These are phyloP conservation scores for Centroberyx gerrardi DNA, from an alignment of 2,797 vertebrate genomes.

Conservation along the genomic window DNA sequence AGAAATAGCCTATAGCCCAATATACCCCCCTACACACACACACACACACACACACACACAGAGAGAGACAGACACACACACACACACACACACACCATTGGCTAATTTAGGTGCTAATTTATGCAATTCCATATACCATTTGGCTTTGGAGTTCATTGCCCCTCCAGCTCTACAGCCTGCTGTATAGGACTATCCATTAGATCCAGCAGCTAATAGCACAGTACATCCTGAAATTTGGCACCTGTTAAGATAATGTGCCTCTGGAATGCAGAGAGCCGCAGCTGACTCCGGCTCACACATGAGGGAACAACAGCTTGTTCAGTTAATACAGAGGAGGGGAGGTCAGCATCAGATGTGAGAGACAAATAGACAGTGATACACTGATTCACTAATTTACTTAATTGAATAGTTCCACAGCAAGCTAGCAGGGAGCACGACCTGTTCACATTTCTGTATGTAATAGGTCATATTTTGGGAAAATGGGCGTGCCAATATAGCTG, in stretches of 20 bases:
- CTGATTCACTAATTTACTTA: conserved; percentile 14
- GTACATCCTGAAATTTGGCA: conserved; percentile 2
- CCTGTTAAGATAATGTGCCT: background rate
- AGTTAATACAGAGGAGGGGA: conserved; percentile 30
- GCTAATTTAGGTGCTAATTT: no score
- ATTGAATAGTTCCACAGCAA: conserved; percentile 36
- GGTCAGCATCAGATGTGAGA: conserved; percentile 26
- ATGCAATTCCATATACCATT: background rate
- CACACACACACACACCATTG: background rate
- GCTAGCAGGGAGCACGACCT: background rate
- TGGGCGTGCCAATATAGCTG: no score
- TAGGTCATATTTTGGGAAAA: no score
- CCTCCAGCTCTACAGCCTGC: no score
- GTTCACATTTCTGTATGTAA: background rate
- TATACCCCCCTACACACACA: background rate
- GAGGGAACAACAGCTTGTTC: conserved; percentile 14
- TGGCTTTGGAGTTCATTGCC: background rate
- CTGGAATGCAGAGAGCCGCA: conserved; percentile 18
- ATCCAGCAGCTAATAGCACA: conserved; percentile 6
- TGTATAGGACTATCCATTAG: background rate
- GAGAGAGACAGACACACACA: background rate
- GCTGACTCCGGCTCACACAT: conserved; percentile 26
- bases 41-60: background rate
- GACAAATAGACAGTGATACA: background rate
- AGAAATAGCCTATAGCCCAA: no score